These are phyloP conservation scores for Novumbra hubbsi DNA, from an alignment of 2,797 vertebrate genomes.

Conservation along the genomic window DNA sequence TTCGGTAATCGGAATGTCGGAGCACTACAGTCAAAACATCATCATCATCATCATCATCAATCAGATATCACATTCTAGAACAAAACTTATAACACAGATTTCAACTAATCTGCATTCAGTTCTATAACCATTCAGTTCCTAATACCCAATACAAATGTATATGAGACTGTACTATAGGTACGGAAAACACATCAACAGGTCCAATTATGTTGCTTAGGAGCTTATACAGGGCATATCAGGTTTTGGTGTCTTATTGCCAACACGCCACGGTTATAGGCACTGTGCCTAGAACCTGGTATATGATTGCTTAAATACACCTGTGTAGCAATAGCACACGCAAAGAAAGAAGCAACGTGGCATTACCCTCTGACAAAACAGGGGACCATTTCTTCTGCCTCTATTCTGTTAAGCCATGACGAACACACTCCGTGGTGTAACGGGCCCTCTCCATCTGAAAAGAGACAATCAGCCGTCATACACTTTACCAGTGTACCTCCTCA, in stretches of 20 bases:
- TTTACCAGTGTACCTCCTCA: constrained; percentile 28
- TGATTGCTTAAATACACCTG: no score
- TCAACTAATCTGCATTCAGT: no score
- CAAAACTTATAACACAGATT: not conserved
- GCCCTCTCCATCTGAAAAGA: constrained; percentile 84
- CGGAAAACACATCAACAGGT: no score
- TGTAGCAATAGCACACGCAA: not conserved
- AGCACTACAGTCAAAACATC: constrained; percentile 71
- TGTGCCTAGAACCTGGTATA: no score
- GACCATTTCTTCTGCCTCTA: constrained; percentile 87
- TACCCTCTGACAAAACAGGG: constrained; percentile 96
- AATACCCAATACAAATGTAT: no score
- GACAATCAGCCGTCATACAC: constrained; percentile 24
- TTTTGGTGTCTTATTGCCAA: no score
- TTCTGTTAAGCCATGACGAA: constrained; percentile 95
- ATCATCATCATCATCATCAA: not conserved
- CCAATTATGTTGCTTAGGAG: no score
- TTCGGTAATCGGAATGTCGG: constrained; percentile 91
- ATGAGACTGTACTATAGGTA: no score
- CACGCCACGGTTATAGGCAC: no score
- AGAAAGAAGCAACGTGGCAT: constrained; percentile 41
- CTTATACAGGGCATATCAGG: no score
- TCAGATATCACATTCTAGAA: not conserved
- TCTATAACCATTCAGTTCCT: no score
- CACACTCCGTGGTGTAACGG: constrained; percentile 95